Base-by-base conservation (phyloP, 2,113 vertebrate genomes). In the Sebastes fasciatus region DNA sequence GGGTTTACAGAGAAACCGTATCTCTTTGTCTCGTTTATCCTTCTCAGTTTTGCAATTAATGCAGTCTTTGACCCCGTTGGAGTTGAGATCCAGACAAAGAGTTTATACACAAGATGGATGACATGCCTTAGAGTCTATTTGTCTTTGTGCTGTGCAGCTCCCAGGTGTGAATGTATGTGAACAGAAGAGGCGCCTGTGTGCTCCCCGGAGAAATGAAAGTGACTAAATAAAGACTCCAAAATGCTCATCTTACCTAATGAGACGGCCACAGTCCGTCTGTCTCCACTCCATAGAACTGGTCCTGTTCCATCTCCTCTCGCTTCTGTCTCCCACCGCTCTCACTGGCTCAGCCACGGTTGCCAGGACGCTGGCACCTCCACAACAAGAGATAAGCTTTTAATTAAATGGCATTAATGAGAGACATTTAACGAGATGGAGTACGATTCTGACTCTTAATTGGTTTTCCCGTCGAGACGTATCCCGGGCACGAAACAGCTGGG, bases 321-420 rank as follows among this genome's bases (percentile, higher is more conserved):
- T 60, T 72, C 55, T 42, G 5, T 79, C 69, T 84, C 21, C 62
- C 61, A 6, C 40, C 23, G 71, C 67, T 77, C 67, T 77, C 74
- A 61, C 17, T 5, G 62, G 17, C 65, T 82, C 77, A 23, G 71
- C 66, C 68, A 60, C 10, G 10, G 73, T 60, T 81, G 78, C 84
- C 78, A 68, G 23, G 43, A 19, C 60, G 52, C 42, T 86, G 80
- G 73, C 85, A 80, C 42, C 65, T 84, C 17, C 46, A 79, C 79
- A 84, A 74, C 73, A 54, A 76, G 48, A 77, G 88, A 91, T 92
- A 60, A 73, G 75, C 80, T 79, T 91, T 87, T 86, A 88, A 92
- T 94, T 93, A 89, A 87, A 79, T 70, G 46, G 12, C 64, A 60
- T 85, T 93, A 88, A 92, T 88, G 84, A 84, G 82, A 80, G 78